phyloP scores from a whole-genome alignment of 2,113 vertebrate species.

The Rousettus leschenaultii region DNA sequence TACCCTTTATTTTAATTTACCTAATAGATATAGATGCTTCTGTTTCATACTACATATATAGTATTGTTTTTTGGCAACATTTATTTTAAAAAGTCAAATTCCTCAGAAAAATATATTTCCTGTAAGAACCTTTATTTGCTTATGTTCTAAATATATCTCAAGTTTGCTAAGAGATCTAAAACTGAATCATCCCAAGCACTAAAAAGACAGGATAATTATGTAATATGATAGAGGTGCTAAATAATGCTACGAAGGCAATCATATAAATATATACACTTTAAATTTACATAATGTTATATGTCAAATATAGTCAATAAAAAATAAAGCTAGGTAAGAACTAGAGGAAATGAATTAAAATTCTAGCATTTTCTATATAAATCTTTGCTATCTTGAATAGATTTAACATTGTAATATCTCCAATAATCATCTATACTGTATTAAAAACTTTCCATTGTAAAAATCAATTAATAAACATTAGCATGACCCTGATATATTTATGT shows the following conservation, averaged over 20 bases:
- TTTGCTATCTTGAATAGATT: not conserved
- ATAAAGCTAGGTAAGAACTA: not conserved
- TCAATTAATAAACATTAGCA: not conserved
- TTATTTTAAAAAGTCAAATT: not conserved
- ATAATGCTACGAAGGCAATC: not conserved
- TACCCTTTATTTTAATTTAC: not conserved
- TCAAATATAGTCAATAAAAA: not conserved
- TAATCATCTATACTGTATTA: not conserved
- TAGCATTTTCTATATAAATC: slow-evolving; percentile 24
- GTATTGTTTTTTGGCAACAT: not conserved
- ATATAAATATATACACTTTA: not conserved
- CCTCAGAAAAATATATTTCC: not conserved
- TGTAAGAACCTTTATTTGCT: not conserved
- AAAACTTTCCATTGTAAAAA: not conserved
- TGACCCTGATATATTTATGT: not conserved
- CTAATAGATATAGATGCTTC: not conserved
- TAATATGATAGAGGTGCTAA: not conserved
- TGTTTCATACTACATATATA: not conserved
- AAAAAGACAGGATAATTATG: not conserved
- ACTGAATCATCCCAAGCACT: not conserved
- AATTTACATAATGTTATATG: not conserved
- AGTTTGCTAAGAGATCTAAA: not conserved
- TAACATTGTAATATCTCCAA: not conserved
- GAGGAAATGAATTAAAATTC: not conserved
- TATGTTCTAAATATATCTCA: not conserved